A percentile compares a stretch with the other conserved stretches of the same genome.
phyloP scores from a whole-genome alignment of 2,113 vertebrate genomes.

The Rhagologus leucostigma region DNA sequence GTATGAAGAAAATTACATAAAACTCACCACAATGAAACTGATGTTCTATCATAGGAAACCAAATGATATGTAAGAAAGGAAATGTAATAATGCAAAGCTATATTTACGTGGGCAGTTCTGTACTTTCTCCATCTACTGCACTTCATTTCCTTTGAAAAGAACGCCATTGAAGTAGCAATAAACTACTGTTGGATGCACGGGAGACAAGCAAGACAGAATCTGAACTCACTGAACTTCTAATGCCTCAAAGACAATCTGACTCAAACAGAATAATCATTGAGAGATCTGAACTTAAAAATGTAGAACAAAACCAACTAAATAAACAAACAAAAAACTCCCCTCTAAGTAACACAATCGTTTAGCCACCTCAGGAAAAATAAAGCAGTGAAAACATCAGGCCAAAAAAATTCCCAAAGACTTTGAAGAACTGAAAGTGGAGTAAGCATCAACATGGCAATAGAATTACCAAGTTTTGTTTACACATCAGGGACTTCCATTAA shows the following conservation, averaged over 20 bases:
- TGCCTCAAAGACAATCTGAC: neutral
- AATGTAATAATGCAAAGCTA: neutral
- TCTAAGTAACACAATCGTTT: neutral
- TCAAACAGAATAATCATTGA: neutral
- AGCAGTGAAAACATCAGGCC: neutral
- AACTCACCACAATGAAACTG: neutral
- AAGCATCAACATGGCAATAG: neutral
- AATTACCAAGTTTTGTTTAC: neutral
- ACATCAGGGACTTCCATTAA: neutral
- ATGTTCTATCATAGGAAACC: neutral
- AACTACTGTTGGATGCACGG: neutral
- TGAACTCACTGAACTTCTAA: neutral
- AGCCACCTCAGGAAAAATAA: neutral
- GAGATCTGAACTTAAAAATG: neutral
- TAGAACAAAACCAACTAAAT: neutral
- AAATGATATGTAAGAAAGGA: neutral
- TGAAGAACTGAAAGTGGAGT: neutral
- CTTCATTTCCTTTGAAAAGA: neutral
- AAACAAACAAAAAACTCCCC: fast-evolving
- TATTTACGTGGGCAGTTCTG: neutral
- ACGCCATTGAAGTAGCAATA: neutral
- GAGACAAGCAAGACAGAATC: neutral
- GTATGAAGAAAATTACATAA: neutral
- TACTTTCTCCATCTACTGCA: neutral
- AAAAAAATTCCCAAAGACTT: neutral